Conservation (phyloP, 2,888 invertebrate genomes). For the Busseola fusca region DNA sequence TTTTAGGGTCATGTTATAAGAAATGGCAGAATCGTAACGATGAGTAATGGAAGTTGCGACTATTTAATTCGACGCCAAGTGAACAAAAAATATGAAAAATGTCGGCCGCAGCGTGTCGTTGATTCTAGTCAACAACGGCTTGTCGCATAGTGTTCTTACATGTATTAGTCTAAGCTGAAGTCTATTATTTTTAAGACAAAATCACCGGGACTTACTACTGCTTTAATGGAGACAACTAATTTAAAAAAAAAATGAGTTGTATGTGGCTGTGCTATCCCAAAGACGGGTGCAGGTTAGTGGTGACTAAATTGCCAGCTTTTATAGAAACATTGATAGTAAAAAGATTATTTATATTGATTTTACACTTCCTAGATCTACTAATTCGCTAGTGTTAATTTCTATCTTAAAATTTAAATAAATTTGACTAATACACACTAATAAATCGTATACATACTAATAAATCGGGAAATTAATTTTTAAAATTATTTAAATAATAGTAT, state of each 20-base stretch:
- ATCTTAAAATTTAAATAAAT: neutral
- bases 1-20: too few species aligned
- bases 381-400: neutral
- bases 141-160: neutral
- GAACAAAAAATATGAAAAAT: neutral
- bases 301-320: neutral
- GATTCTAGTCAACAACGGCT: neutral
- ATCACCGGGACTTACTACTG: neutral
- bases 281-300: neutral
- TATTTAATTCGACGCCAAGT: neutral
- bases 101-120: neutral
- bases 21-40: too few species aligned
- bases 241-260: neutral
- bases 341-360: neutral
- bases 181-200: neutral
- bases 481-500: too few species aligned
- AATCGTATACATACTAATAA: neutral
- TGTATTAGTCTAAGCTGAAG: neutral
- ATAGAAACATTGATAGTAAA: neutral
- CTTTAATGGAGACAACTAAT: neutral
- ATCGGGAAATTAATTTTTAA: neutral
- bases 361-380: neutral
- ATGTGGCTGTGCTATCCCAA: too few species aligned
- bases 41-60: too few species aligned
- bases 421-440: too few species aligned